Percentiles rank a stretch among this genome's conserved stretches.
Evolutionary conservation across 2,113 vertebrate genomes (phyloP).

Genomic region (Phodopus roborovskii): DNA sequence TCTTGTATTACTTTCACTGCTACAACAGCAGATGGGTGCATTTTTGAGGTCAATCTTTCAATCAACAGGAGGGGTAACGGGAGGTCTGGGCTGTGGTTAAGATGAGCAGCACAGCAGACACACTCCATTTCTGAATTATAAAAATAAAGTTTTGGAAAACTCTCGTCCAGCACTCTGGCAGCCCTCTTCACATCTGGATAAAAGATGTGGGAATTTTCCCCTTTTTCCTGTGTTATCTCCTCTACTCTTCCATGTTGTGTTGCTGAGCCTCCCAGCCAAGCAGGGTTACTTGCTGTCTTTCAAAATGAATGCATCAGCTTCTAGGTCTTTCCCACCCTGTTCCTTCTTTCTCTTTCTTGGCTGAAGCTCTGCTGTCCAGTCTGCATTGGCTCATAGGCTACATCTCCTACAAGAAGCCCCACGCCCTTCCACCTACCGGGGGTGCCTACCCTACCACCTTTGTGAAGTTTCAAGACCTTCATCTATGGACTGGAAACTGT

Average conservation of each 20-base stretch:
- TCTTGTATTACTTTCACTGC: background rate
- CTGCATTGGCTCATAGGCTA: background rate
- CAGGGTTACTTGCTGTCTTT: background rate
- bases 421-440: background rate
- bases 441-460: background rate
- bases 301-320: background rate
- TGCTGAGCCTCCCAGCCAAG: slow-evolving; percentile 9
- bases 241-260: slow-evolving; percentile 9
- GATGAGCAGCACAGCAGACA: slow-evolving; percentile 56
- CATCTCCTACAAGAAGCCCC: background rate
- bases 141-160: slow-evolving; percentile 75
- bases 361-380: background rate
- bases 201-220: slow-evolving; percentile 71
- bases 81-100: slow-evolving; percentile 61
- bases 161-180: slow-evolving; percentile 66
- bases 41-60: slow-evolving; percentile 60
- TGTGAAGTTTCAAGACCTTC: background rate
- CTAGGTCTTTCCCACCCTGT: background rate
- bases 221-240: slow-evolving; percentile 60
- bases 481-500: background rate
- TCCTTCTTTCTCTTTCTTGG: background rate
- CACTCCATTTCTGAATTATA: slow-evolving; percentile 71
- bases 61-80: background rate
- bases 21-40: background rate
- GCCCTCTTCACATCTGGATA: slow-evolving; percentile 74